These are phyloP conservation scores for Resseliella maxima DNA, from an alignment of 2,888 invertebrate genomes.

Conservation along the genomic window DNA sequence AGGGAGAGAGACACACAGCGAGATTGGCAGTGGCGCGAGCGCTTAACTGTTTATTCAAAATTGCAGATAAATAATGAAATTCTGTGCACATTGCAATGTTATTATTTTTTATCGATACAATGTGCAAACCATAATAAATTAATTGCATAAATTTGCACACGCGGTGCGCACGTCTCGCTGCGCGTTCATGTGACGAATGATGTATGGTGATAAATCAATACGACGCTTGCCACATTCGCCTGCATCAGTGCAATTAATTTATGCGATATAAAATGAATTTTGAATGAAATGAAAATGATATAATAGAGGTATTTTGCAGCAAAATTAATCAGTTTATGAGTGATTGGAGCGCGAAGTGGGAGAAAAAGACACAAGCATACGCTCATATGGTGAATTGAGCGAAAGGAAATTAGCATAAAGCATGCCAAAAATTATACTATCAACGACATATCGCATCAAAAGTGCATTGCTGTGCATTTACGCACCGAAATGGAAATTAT, in stretches of 20 bases:
- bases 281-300: slow-evolving; percentile 35
- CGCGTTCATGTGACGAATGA: slow-evolving; percentile 53
- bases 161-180: slow-evolving; percentile 23
- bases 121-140: slow-evolving; percentile 47
- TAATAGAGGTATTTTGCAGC: slow-evolving; percentile 43
- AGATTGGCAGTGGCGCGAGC: background rate
- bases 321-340: slow-evolving; percentile 37
- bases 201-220: slow-evolving; percentile 50
- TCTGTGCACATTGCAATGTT: slow-evolving; percentile 1
- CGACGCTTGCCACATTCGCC: background rate
- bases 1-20: background rate
- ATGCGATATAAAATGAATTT: slow-evolving; percentile 28
- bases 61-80: slow-evolving; percentile 44
- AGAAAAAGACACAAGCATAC: background rate
- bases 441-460: slow-evolving; percentile 39
- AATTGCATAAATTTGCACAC: slow-evolving; percentile 45
- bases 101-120: slow-evolving; percentile 33
- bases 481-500: slow-evolving; percentile 33
- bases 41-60: slow-evolving; percentile 38
- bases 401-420: slow-evolving; percentile 31
- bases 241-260: slow-evolving; percentile 14
- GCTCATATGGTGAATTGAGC: background rate
- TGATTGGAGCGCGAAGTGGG: background rate
- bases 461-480: slow-evolving; percentile 37
- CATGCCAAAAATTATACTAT: slow-evolving; percentile 48